Conservation (phyloP, 2,113 vertebrate genomes). For the Empidonax alnorum region DNA sequence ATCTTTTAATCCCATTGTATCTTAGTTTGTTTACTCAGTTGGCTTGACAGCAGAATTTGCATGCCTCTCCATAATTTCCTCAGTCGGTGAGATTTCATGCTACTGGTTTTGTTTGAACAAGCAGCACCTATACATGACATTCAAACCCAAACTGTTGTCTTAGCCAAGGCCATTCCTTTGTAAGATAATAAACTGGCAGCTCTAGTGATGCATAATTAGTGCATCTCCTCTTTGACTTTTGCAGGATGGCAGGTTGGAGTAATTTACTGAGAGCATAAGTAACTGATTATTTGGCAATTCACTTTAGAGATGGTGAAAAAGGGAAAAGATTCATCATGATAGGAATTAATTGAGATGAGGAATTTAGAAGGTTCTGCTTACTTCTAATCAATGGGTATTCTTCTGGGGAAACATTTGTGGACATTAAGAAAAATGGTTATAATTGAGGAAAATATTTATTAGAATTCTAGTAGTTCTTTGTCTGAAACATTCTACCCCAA, state of each 20-base stretch:
- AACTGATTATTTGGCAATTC: constrained; percentile 1
- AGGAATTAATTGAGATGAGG: not conserved
- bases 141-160: not conserved
- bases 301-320: not conserved
- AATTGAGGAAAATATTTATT: not conserved
- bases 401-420: not conserved
- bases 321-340: not conserved
- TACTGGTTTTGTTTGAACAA: not conserved
- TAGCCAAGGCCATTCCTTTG: not conserved
- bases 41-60: constrained; percentile 21
- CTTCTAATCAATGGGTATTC: not conserved
- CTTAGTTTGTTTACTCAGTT: constrained; percentile 29
- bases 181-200: not conserved
- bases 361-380: not conserved
- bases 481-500: not conserved
- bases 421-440: not conserved
- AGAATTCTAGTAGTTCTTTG: not conserved
- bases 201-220: not conserved
- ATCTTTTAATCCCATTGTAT: constrained; percentile 27
- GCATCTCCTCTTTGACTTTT: not conserved
- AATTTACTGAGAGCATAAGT: not conserved
- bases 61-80: not conserved
- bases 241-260: not conserved
- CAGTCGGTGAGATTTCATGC: not conserved
- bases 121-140: not conserved